Evolutionary conservation across 2,797 vertebrate genomes (phyloP).

Genomic region (Hippocampus kuda): DNA sequence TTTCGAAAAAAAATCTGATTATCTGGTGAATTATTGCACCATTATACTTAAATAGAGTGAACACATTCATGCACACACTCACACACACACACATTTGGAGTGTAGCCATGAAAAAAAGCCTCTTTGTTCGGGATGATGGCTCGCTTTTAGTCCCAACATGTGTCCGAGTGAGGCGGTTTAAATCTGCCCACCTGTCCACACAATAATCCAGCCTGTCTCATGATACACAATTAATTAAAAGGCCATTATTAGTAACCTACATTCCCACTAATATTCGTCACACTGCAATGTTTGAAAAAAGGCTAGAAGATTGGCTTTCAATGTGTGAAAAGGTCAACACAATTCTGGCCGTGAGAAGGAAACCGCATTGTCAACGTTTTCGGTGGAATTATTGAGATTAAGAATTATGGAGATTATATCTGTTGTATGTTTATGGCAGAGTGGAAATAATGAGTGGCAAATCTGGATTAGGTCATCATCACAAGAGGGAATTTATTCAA

Average conservation of each 20-base stretch:
- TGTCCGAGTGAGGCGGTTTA: constrained; percentile 55
- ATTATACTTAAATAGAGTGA: background rate
- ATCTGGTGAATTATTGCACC: background rate
- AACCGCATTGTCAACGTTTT: constrained; percentile 30
- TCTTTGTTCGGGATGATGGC: constrained; percentile 58
- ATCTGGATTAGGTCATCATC: constrained; percentile 67
- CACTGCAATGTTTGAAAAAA: background rate
- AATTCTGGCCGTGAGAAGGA: background rate
- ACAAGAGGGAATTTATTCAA: constrained; percentile 44
- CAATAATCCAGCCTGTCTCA: constrained; percentile 58
- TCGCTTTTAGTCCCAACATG: constrained; percentile 58
- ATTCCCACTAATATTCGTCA: constrained; percentile 45
- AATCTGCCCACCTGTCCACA: constrained; percentile 65
- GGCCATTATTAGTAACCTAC: constrained; percentile 62
- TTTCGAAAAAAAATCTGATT: background rate
- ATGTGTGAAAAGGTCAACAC: background rate
- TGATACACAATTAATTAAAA: constrained; percentile 65
- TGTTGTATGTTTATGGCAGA: constrained; percentile 58
- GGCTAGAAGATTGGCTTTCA: background rate
- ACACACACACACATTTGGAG: constrained; percentile 34
- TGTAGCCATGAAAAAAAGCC: constrained; percentile 37
- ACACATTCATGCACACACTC: background rate
- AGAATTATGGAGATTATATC: constrained; percentile 49
- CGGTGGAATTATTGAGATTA: constrained; percentile 60
- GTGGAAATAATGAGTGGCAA: constrained; percentile 63